Evolutionary conservation across 2,888 invertebrate genomes (phyloP).

Genomic region (Synergus laeviventris): DNA sequence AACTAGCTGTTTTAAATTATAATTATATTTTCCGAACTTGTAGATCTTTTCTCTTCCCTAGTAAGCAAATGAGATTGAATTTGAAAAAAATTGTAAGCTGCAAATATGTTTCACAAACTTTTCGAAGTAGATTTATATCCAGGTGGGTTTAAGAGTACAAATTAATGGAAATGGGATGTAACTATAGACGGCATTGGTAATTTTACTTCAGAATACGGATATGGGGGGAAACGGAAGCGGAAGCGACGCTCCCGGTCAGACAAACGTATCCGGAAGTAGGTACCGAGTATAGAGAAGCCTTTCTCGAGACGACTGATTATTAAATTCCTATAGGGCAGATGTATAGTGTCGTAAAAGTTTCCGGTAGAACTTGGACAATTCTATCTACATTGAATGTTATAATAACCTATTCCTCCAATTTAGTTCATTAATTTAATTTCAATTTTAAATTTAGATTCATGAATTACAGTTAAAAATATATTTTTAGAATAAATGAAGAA

Average conservation of each 20-base stretch:
- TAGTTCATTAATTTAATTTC: background rate
- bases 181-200: constrained; percentile 16
- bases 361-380: no score
- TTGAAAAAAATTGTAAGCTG: no score
- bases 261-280: constrained; percentile 48
- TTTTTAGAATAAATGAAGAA: background rate
- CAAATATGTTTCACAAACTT: no score
- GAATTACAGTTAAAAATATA: background rate
- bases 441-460: background rate
- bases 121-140: no score
- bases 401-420: background rate
- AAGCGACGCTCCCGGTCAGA: constrained; percentile 63
- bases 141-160: background rate
- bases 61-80: no score
- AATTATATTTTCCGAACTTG: background rate
- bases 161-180: background rate
- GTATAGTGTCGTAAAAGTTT: background rate
- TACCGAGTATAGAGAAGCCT: constrained; percentile 25
- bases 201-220: constrained; percentile 62
- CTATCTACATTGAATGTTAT: background rate
- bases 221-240: constrained; percentile 68
- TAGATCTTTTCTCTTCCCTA: no score
- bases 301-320: constrained; percentile 29
- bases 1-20: background rate
- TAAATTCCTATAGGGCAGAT: constrained; percentile 6